Percentiles rank a stretch among this genome's conserved stretches.
Conservation (phyloP, 2,888 invertebrate genomes). For the Rhaphigaster nebulosa region DNA sequence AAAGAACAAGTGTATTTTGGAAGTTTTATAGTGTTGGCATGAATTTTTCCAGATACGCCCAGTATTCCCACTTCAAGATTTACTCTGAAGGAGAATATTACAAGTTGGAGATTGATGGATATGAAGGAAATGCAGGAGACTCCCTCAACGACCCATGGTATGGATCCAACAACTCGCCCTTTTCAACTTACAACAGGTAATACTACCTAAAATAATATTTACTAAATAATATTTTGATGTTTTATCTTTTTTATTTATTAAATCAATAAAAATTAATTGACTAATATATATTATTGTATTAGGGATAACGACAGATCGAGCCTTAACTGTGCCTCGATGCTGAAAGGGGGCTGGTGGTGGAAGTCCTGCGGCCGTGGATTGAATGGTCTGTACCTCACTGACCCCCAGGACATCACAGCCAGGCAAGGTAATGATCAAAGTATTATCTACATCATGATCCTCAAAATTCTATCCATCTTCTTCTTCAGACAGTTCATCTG, state of each 20-base stretch:
- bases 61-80: slow-evolving; percentile 92
- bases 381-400: slow-evolving; percentile 89
- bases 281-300: slow-evolving; percentile 67
- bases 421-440: slow-evolving; percentile 79
- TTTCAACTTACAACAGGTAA: slow-evolving; percentile 91
- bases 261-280: neutral
- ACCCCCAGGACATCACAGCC: slow-evolving; percentile 90
- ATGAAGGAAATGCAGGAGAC: slow-evolving; percentile 92
- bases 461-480: neutral
- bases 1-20: neutral
- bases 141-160: slow-evolving; percentile 95
- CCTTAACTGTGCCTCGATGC: slow-evolving; percentile 91
- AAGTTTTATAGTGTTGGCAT: neutral
- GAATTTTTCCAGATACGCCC: slow-evolving; percentile 79
- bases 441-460: neutral
- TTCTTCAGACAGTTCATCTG: too few species aligned
- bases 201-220: slow-evolving; percentile 50
- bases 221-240: neutral
- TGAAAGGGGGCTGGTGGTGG: slow-evolving; percentile 97
- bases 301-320: slow-evolving; percentile 93
- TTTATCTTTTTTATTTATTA: neutral
- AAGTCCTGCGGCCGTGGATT: slow-evolving; percentile 92
- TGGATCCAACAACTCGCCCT: slow-evolving; percentile 92
- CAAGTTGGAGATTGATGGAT: slow-evolving; percentile 91
- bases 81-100: slow-evolving; percentile 93